These are phyloP conservation scores for Eleginops maclovinus DNA, from an alignment of 2,113 vertebrate genomes.

Conservation along the genomic window DNA sequence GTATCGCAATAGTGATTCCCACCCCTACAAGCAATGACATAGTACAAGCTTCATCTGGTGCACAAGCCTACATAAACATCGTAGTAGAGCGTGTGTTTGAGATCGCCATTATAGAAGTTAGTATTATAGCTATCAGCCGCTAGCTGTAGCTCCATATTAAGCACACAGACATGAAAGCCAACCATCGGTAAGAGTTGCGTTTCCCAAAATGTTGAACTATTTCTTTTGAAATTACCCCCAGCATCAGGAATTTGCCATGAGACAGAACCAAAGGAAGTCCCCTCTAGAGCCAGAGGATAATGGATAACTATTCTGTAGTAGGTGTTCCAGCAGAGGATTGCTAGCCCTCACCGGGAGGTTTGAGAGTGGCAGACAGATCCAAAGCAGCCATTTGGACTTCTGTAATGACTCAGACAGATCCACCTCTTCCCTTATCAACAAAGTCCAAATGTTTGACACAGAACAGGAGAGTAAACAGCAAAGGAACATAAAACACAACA, in stretches of 20 bases:
- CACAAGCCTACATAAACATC: too few species aligned
- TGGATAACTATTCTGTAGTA: not conserved
- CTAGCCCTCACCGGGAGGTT: not conserved
- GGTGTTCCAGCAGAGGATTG: not conserved
- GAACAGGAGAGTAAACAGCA: not conserved
- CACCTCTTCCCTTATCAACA: not conserved
- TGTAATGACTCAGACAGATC: not conserved
- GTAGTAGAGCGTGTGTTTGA: too few species aligned
- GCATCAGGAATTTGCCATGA: not conserved
- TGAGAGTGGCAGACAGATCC: not conserved
- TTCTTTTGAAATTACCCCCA: not conserved
- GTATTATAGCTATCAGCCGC: too few species aligned
- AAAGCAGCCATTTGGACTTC: not conserved
- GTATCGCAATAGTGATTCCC: too few species aligned
- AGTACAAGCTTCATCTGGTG: too few species aligned
- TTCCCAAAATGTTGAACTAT: not conserved
- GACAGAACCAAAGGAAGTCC: not conserved
- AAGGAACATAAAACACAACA: not conserved
- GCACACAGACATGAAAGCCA: too few species aligned
- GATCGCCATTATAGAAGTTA: too few species aligned
- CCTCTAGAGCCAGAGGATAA: not conserved
- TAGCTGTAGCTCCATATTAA: too few species aligned
- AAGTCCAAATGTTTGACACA: not conserved
- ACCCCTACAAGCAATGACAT: too few species aligned
- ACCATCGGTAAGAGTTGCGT: too few species aligned